These are phyloP conservation scores for Planiliza haematocheilus DNA, from an alignment of 2,113 vertebrate genomes.

Conservation along the genomic window DNA sequence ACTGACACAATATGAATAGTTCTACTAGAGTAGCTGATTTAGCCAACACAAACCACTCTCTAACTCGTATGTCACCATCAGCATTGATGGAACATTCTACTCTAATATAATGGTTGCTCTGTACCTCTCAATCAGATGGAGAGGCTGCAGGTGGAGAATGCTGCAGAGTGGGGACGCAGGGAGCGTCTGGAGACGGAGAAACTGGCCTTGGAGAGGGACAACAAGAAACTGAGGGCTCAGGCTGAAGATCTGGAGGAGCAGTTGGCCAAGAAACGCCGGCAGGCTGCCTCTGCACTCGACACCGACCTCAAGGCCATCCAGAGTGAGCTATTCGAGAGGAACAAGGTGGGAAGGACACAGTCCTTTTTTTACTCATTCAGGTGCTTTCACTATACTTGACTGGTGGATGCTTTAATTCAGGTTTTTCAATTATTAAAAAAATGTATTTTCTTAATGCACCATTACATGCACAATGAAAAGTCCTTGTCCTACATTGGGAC, in stretches of 20 bases:
- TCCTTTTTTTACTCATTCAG: no score
- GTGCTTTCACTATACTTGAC: no score
- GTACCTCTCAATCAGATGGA: conserved; percentile 88
- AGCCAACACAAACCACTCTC: no score
- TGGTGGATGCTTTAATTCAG: no score
- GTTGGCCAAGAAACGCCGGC: conserved; percentile 90
- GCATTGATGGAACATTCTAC: no score
- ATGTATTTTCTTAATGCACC: no score
- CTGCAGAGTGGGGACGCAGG: conserved; percentile 94
- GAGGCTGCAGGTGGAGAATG: conserved; percentile 94
- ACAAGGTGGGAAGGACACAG: conserved; percentile 86
- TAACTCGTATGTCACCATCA: no score
- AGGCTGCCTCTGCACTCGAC: conserved; percentile 91
- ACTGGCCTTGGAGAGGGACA: conserved; percentile 94
- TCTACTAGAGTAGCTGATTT: no score
- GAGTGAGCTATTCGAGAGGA: conserved; percentile 93
- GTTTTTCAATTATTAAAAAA: no score
- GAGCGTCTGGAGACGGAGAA: conserved; percentile 97
- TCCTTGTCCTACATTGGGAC: neutral
- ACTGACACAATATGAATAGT: no score
- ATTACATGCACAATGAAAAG: no score
- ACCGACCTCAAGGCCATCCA: conserved; percentile 94
- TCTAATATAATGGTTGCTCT: no score
- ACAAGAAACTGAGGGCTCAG: conserved; percentile 95
- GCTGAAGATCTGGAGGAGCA: conserved; percentile 96